Conservation (phyloP, 1,140 invertebrate species). For the Cotesia chilonis region DNA sequence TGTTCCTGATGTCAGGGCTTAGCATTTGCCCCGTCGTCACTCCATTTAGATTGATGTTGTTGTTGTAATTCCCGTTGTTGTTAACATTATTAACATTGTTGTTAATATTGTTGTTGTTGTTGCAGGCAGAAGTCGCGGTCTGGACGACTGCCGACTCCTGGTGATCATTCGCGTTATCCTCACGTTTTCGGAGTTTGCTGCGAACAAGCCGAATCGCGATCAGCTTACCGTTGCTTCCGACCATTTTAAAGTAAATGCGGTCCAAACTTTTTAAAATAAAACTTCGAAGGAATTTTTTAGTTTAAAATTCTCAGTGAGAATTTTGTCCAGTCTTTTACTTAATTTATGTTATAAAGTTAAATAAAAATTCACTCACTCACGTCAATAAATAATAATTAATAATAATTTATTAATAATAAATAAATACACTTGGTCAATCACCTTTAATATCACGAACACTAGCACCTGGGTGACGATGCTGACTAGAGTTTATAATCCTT, state of each 20-base stretch:
- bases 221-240: conserved; percentile 82
- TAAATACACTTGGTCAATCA: conserved; percentile 27
- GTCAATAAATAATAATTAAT: background rate
- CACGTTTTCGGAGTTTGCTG: conserved; percentile 84
- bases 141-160: conserved; percentile 70
- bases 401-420: background rate
- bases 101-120: conserved; percentile 37
- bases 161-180: conserved; percentile 76
- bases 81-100: conserved; percentile 34
- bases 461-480: conserved; percentile 29
- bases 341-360: background rate
- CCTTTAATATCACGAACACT: conserved; percentile 10
- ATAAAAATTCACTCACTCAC: background rate
- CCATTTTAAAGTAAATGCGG: conserved; percentile 69
- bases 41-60: conserved; percentile 30
- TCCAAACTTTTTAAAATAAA: conserved; percentile 49
- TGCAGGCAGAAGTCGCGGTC: conserved; percentile 61
- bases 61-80: conserved; percentile 36
- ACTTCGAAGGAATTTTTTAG: conserved; percentile 51
- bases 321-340: conserved; percentile 3
- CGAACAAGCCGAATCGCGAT: conserved; percentile 86
- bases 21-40: conserved; percentile 53
- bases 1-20: conserved; percentile 37
- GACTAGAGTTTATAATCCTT: conserved; percentile 53
- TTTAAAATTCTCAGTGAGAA: conserved; percentile 34